Base-by-base conservation (phyloP, 2,113 vertebrate genomes). In the Junco hyemalis region DNA sequence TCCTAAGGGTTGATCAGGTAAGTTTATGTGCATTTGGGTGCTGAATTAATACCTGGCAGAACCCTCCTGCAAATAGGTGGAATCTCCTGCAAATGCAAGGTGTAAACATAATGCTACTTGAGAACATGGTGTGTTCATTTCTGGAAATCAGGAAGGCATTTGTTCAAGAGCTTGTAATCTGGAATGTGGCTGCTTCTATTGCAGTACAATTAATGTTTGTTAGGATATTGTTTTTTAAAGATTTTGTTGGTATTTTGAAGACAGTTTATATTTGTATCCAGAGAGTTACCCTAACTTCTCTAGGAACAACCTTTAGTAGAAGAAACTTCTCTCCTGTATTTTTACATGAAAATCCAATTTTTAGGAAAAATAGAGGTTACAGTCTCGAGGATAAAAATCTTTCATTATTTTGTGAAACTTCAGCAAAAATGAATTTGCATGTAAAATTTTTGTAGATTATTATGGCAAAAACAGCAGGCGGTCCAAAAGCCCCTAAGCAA, bases 1-100 rank as follows among this genome's bases (percentile, higher is more conserved):
- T 99, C 11, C 98, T 99, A 44, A 97, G 99, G 81, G 99, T 99
- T 44, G 99, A 99, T 95, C 99, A 99, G 98, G 99, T 99, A 79
- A 97, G 98, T 19, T 71, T 35, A 33, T 5, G 18, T 45, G 11
- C 18, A n/a, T 31, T n/a, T 51, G 31, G 9, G 9, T 13, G 18
- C 72, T 77, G 64, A 91, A 73, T 19, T 76, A 72, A 65, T 91
- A 69, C 40, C 23, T 64, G 42, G 7, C 26, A 56, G 42, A 71
- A 42, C 4, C 9, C 8, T n/a, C 20, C 15, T 56, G 29, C n/a
- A n/a, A 78, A 45, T 40, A 38, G 1, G 7, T 36, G 45, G 48
- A 74, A 50, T 36, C 38, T 63, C 31, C 22, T 47, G 38, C n/a
- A 64, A 82, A n/a, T 47, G n/a, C 3, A 44, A 47, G 50, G 15